Conservation (phyloP, 1,140 invertebrate species). For the Philotrypesis tridentata region DNA sequence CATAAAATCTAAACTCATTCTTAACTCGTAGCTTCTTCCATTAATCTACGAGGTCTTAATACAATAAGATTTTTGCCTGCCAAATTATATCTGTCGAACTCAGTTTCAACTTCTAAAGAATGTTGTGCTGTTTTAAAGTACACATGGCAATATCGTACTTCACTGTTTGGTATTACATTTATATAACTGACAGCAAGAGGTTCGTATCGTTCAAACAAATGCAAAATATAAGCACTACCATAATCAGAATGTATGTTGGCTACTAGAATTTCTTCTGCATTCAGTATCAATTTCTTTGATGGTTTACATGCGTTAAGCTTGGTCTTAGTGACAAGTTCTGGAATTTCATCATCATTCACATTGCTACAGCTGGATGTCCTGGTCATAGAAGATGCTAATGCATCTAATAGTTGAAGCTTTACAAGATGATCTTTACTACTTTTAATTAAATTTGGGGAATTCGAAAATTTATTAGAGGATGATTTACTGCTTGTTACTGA, state of each 20-base stretch:
- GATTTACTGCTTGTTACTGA: neutral
- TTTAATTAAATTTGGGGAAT: neutral
- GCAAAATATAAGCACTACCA: conserved; percentile 58
- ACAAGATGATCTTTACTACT: neutral
- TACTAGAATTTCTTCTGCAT: conserved; percentile 61
- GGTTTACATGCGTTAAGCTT: neutral
- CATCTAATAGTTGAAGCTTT: neutral
- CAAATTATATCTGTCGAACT: conserved; percentile 58
- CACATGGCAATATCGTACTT: conserved; percentile 62
- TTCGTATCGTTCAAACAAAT: conserved; percentile 61
- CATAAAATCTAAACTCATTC: too few species aligned
- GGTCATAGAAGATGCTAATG: neutral
- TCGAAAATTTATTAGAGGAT: neutral
- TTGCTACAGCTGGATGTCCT: too few species aligned
- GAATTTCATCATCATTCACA: conserved; percentile 8
- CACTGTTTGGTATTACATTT: conserved; percentile 22
- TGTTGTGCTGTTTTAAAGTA: conserved; percentile 60
- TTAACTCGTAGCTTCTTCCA: conserved; percentile 12
- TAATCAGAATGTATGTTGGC: conserved; percentile 60
- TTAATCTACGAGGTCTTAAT: conserved; percentile 49
- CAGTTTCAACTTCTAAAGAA: conserved; percentile 49
- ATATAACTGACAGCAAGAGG: conserved; percentile 60
- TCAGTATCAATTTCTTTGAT: conserved; percentile 19
- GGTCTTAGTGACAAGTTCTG: conserved; percentile 13
- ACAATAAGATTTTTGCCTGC: conserved; percentile 55